phyloP scores from a whole-genome alignment of 1,140 invertebrate genomes.

The Protaetia brevitarsis region DNA sequence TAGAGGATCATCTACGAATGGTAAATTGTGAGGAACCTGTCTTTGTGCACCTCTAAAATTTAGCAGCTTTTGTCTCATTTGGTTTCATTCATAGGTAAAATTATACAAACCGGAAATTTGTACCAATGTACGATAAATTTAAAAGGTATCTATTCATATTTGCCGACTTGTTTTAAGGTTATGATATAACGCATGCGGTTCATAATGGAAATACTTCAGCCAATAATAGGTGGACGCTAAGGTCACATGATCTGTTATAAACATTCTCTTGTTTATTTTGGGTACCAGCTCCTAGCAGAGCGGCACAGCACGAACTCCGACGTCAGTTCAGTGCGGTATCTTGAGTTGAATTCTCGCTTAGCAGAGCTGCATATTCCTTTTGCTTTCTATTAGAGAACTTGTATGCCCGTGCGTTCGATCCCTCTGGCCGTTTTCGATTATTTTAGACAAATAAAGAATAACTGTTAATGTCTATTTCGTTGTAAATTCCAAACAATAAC shows the following conservation, averaged over 20 bases:
- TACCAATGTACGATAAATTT: constrained; percentile 61
- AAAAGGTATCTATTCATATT: constrained; percentile 59
- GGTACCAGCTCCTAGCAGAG: constrained; percentile 15
- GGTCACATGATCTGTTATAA: constrained; percentile 23
- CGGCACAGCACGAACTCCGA: constrained; percentile 9
- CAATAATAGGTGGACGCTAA: neutral
- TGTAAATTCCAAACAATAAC: neutral
- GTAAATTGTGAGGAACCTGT: constrained; percentile 51
- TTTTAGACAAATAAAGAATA: neutral
- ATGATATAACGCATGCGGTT: constrained; percentile 19
- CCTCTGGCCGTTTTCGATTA: neutral
- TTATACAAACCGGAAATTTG: constrained; percentile 57
- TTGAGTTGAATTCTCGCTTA: constrained; percentile 17
- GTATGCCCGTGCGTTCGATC: neutral
- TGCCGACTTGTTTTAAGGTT: constrained; percentile 25
- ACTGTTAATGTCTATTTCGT: neutral
- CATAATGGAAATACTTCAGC: constrained; percentile 2
- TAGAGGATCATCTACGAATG: constrained; percentile 52
- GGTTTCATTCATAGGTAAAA: neutral
- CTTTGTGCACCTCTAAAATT: constrained; percentile 55
- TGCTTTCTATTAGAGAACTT: constrained; percentile 14
- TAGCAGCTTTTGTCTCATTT: neutral
- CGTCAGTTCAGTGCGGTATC: constrained; percentile 17
- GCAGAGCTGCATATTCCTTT: constrained; percentile 9
- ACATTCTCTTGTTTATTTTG: constrained; percentile 27